Evolutionary conservation across 2,797 vertebrate genomes (phyloP).

Genomic region (Megalops cyprinoides): DNA sequence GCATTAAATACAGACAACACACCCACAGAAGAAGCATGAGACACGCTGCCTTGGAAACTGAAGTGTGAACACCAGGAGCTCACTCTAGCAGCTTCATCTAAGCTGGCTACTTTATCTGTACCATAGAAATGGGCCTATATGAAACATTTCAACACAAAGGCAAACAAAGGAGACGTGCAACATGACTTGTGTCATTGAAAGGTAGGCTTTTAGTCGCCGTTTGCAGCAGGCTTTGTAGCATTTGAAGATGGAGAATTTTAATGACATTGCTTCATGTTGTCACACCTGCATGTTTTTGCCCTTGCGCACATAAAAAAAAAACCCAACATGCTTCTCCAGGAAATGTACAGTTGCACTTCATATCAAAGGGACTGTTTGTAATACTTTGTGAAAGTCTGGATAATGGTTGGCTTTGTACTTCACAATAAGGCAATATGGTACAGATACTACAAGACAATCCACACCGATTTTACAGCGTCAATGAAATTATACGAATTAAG

Average conservation of each 20-base stretch:
- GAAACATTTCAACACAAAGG: neutral
- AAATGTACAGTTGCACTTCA: no score
- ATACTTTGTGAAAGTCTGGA: no score
- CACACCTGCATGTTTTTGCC: no score
- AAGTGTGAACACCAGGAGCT: conserved; percentile 29
- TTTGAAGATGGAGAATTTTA: no score
- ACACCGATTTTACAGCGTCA: neutral
- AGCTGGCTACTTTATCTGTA: neutral
- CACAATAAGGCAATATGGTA: no score
- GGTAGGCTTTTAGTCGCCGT: neutral
- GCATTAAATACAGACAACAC: conserved; percentile 22
- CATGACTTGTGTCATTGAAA: neutral
- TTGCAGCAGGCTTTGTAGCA: no score
- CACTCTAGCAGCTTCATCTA: conserved; percentile 17
- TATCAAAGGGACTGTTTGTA: no score
- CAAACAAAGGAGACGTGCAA: neutral
- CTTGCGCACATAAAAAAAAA: no score
- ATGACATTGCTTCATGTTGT: no score
- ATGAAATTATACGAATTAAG: no score
- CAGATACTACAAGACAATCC: neutral
- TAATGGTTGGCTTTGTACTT: no score
- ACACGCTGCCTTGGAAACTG: neutral
- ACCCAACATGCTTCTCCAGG: no score
- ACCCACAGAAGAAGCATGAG: neutral
- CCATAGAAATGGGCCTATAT: neutral